Conservation (phyloP, 2,113 vertebrate species). For the Symphodus melops region DNA sequence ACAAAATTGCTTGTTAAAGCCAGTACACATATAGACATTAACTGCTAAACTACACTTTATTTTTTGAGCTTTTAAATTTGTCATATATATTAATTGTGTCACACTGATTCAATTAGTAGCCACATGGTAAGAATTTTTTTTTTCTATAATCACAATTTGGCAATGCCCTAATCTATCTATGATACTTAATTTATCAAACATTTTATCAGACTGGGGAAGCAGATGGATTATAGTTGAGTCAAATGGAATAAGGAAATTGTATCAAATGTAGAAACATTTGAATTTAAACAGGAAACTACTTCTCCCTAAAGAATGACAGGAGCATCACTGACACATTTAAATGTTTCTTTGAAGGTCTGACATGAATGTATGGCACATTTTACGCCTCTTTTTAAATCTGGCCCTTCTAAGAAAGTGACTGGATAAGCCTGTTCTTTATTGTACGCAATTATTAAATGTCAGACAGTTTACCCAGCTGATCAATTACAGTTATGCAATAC, state of each 20-base stretch:
- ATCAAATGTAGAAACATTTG: not conserved
- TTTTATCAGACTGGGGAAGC: not conserved
- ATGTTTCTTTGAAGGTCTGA: not conserved
- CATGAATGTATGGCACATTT: not conserved
- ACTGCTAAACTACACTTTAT: too few relatives aligned
- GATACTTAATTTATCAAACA: not conserved
- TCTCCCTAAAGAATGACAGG: not conserved
- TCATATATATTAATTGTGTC: too few relatives aligned
- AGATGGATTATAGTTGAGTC: not conserved
- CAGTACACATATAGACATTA: not conserved
- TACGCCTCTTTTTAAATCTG: not conserved
- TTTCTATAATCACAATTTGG: too few relatives aligned
- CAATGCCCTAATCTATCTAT: too few relatives aligned
- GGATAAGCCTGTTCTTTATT: too few relatives aligned
- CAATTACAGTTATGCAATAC: too few relatives aligned
- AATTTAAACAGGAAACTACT: not conserved
- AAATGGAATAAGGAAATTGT: not conserved
- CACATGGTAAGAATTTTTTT: too few relatives aligned
- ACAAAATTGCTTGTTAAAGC: conserved; percentile 6
- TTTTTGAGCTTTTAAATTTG: too few relatives aligned
- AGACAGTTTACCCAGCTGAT: too few relatives aligned
- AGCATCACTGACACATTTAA: not conserved
- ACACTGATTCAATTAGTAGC: too few relatives aligned
- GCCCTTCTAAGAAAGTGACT: too few relatives aligned
- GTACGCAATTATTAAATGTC: too few relatives aligned